Conservation (phyloP, 1,140 invertebrate species). For the Pentalonia nigronervosa region DNA sequence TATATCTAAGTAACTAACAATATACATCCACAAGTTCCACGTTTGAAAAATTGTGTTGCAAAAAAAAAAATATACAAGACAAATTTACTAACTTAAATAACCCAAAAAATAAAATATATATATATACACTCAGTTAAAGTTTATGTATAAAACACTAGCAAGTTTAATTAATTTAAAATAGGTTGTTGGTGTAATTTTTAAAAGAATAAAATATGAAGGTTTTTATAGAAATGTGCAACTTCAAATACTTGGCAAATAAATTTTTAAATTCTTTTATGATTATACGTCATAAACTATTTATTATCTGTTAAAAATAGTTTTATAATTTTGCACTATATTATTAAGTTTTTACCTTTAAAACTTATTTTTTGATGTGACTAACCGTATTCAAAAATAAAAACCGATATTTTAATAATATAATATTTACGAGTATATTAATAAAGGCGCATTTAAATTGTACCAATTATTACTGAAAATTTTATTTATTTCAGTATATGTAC, state of each 20-base stretch:
- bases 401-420: not conserved
- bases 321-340: not conserved
- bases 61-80: not conserved
- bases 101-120: not conserved
- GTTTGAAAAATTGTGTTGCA: not conserved
- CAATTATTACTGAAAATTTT: conserved; percentile 20
- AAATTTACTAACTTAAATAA: not conserved
- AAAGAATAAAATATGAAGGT: not conserved
- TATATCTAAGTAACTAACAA: not conserved
- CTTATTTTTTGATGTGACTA: not conserved
- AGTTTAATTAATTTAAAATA: not conserved
- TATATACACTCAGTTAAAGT: not conserved
- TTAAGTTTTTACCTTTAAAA: not conserved
- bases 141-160: not conserved
- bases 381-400: not conserved
- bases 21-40: not conserved
- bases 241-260: not conserved
- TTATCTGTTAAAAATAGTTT: conserved; percentile 2
- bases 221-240: not conserved
- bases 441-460: not conserved
- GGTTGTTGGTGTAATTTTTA: not conserved
- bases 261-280: not conserved
- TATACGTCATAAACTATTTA: not conserved
- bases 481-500: not conserved
- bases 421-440: not conserved